Percentiles rank a stretch among this genome's conserved stretches.
Conservation (phyloP, 2,113 vertebrate genomes). For the Athene noctua region DNA sequence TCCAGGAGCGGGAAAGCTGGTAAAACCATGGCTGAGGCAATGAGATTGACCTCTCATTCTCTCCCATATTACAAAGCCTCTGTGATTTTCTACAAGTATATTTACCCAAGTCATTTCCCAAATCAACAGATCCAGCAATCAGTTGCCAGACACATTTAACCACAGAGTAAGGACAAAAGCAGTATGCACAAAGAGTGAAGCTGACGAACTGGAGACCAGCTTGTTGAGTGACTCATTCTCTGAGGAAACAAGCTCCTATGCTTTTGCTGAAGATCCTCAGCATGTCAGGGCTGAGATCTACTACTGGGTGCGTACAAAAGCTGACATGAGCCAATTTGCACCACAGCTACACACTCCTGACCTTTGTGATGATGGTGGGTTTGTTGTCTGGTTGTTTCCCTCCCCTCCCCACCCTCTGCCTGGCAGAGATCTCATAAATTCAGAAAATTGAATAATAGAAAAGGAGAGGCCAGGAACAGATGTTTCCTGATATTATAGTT, state of each 20-base stretch:
- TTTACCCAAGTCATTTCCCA: neutral
- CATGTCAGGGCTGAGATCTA: neutral
- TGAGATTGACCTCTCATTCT: neutral
- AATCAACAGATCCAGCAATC: neutral
- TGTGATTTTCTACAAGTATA: neutral
- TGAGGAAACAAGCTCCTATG: neutral
- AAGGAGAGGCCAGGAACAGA: neutral
- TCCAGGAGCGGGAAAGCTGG: neutral
- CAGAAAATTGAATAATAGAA: neutral
- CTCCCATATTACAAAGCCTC: neutral
- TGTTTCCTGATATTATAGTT: neutral
- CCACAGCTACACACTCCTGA: neutral
- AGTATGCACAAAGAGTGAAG: neutral
- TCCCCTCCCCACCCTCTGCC: fast-evolving
- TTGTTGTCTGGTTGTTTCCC: neutral
- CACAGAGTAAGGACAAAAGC: neutral
- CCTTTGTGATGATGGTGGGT: neutral
- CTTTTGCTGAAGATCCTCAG: neutral
- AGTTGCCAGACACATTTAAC: neutral
- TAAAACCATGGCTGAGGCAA: neutral
- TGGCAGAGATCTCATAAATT: neutral
- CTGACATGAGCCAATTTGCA: neutral
- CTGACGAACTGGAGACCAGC: neutral
- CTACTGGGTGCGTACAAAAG: neutral
- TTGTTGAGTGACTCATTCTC: neutral